These are phyloP conservation scores for Nasua narica DNA, from an alignment of 2,797 vertebrate genomes.

Conservation along the genomic window DNA sequence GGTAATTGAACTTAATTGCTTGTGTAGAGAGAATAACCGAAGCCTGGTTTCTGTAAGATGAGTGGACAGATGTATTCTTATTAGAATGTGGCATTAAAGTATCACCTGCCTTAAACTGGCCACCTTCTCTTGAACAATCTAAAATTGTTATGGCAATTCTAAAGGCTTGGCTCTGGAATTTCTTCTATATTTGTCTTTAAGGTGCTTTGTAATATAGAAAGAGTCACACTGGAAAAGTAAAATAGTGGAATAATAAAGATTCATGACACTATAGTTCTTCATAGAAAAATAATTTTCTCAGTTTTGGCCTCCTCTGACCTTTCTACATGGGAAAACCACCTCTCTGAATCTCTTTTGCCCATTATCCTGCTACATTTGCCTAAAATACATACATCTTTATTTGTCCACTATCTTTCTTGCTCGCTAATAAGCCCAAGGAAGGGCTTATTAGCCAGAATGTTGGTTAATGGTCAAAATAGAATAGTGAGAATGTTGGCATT, in stretches of 20 bases:
- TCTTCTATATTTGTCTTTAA: not conserved
- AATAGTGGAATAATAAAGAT: not conserved
- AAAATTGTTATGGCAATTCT: not conserved
- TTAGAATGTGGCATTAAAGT: not conserved
- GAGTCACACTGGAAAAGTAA: not conserved
- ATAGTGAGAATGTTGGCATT: too few relatives aligned
- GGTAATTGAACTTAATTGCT: not conserved
- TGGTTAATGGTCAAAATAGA: too few relatives aligned
- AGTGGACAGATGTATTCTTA: not conserved
- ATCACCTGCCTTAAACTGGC: not conserved
- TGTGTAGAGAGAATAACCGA: not conserved
- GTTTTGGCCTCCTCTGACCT: not conserved
- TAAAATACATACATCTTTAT: not conserved
- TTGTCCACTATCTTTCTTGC: not conserved
- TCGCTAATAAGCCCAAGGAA: not conserved
- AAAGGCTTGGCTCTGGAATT: not conserved
- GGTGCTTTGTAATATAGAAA: not conserved
- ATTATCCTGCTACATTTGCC: not conserved
- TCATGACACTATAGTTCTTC: not conserved
- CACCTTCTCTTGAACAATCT: not conserved
- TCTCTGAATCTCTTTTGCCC: not conserved
- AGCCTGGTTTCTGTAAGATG: not conserved
- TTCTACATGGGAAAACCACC: not conserved
- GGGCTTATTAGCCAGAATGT: too few relatives aligned
- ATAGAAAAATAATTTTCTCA: not conserved